Evolutionary conservation across 2,888 invertebrate species (phyloP).

Genomic region (Malachius bipustulatus): DNA sequence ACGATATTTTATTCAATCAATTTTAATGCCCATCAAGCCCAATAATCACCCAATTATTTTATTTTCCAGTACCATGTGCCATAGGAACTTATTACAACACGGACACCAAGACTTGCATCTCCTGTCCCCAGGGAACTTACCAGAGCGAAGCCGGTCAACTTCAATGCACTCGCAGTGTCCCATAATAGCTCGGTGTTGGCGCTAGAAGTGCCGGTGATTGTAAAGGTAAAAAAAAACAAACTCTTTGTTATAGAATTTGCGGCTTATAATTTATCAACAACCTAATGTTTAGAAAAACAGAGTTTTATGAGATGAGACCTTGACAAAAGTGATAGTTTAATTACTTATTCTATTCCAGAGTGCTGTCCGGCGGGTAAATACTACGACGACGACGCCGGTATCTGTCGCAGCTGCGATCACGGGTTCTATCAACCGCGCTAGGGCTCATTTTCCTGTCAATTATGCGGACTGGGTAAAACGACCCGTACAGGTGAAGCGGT

Average conservation of each 20-base stretch:
- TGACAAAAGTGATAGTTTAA: too few relatives aligned
- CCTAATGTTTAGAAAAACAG: too few relatives aligned
- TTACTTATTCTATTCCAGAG: too few relatives aligned
- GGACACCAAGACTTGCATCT: slow-evolving; percentile 62
- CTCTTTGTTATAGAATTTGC: slow-evolving; percentile 6
- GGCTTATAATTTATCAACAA: too few relatives aligned
- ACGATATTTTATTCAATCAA: slow-evolving; percentile 28
- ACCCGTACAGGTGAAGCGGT: slow-evolving; percentile 84
- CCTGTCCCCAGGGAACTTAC: slow-evolving; percentile 81
- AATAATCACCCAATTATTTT: slow-evolving; percentile 6
- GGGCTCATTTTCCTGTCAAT: slow-evolving; percentile 77
- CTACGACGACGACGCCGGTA: slow-evolving; percentile 76
- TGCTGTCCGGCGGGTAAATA: slow-evolving; percentile 90
- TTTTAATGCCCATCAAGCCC: too few relatives aligned
- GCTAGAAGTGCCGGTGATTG: slow-evolving; percentile 82
- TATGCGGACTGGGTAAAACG: slow-evolving; percentile 85
- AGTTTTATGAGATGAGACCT: too few relatives aligned
- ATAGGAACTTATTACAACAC: slow-evolving; percentile 79
- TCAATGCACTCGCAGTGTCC: slow-evolving; percentile 85
- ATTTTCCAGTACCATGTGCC: slow-evolving; percentile 67
- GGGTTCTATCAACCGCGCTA: slow-evolving; percentile 88
- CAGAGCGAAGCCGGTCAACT: slow-evolving; percentile 87
- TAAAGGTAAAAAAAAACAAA: slow-evolving; percentile 58
- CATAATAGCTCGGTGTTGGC: slow-evolving; percentile 72
- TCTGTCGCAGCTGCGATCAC: slow-evolving; percentile 86